A percentile compares a stretch with the other conserved stretches of the same genome.
These are phyloP conservation scores for Dryocosmus kuriphilus DNA, from an alignment of 2,888 invertebrate species.

Conservation along the genomic window DNA sequence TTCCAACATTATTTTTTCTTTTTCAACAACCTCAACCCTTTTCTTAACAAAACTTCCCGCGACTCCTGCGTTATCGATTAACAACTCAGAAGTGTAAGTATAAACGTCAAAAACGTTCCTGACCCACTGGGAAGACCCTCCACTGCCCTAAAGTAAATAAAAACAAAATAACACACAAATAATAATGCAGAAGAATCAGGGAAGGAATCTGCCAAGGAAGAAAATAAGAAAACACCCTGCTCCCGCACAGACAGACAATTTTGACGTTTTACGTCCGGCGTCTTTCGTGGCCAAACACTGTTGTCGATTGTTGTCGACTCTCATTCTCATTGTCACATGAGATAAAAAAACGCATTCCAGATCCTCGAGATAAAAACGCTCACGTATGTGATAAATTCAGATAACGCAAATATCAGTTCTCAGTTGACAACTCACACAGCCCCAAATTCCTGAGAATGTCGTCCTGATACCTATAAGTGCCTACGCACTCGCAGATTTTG, in stretches of 20 bases:
- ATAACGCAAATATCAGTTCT: constrained; percentile 18
- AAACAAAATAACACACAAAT: neutral
- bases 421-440: constrained; percentile 6
- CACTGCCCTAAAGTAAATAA: neutral
- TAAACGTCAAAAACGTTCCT: neutral
- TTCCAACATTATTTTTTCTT: neutral
- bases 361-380: constrained; percentile 5
- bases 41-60: constrained; percentile 27
- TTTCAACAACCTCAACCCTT: constrained; percentile 14
- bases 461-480: constrained; percentile 1
- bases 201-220: constrained; percentile 23
- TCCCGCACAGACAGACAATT: constrained; percentile 60
- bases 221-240: constrained; percentile 49
- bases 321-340: constrained; percentile 5
- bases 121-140: neutral
- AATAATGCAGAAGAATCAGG: neutral
- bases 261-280: constrained; percentile 72
- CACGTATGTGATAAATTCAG: neutral
- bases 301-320: constrained; percentile 28
- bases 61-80: constrained; percentile 34
- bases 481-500: constrained; percentile 28
- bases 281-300: constrained; percentile 34
- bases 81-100: constrained; percentile 16
- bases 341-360: constrained; percentile 8
- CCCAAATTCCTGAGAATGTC: constrained; percentile 27